These are phyloP conservation scores for Lathamus discolor DNA, from an alignment of 2,113 vertebrate genomes.

Conservation along the genomic window DNA sequence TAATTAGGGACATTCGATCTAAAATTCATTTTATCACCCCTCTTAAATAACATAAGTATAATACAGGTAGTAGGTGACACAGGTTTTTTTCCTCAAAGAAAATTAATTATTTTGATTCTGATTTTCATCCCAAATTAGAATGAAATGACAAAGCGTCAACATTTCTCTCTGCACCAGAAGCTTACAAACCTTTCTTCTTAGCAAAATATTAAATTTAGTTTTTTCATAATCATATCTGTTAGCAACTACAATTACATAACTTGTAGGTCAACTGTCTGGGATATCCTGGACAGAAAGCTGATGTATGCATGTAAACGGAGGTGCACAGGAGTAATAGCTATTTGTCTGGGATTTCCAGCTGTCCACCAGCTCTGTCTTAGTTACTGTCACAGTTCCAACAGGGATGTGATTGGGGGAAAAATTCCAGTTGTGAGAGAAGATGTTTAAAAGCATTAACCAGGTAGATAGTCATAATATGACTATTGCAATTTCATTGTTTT, in stretches of 20 bases:
- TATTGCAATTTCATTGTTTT: neutral
- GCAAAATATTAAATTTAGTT: neutral
- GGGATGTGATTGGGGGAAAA: fast-evolving
- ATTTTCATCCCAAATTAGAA: neutral
- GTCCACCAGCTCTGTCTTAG: neutral
- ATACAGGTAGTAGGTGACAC: neutral
- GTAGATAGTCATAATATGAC: neutral
- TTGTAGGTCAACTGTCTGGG: neutral
- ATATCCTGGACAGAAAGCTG: neutral
- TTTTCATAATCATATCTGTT: neutral
- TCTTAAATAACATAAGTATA: neutral
- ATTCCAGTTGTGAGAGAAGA: neutral
- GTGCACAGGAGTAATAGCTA: neutral
- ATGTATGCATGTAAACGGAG: neutral
- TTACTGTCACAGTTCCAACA: neutral
- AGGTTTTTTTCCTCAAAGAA: neutral
- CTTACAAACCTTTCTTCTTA: neutral
- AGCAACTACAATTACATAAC: neutral
- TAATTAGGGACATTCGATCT: neutral
- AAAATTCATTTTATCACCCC: neutral
- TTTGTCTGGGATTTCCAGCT: neutral
- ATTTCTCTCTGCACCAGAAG: neutral
- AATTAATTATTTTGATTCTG: neutral
- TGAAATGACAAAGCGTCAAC: neutral
- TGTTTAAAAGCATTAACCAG: neutral